These are phyloP conservation scores for Ascidia mentula DNA, from an alignment of 23 tunicate genomes.

Conservation along the genomic window DNA sequence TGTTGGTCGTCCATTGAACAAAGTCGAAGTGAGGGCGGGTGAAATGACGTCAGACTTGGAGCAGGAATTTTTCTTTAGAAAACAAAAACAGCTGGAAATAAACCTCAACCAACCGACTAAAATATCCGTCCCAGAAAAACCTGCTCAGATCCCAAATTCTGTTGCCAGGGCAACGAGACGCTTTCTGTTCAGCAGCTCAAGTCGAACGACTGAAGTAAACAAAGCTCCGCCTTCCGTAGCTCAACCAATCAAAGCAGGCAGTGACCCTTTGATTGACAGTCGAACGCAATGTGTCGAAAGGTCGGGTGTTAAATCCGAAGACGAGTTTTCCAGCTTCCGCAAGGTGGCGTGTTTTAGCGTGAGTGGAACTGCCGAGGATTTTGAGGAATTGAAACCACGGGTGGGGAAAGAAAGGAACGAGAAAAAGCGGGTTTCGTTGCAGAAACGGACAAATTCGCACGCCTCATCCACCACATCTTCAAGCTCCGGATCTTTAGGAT, in stretches of 20 bases:
- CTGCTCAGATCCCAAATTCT: background rate
- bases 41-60: background rate
- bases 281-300: background rate
- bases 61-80: too few species aligned
- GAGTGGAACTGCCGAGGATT: constrained; percentile 1
- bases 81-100: background rate
- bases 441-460: background rate
- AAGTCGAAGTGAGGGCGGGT: background rate
- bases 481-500: background rate
- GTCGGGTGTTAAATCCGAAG: background rate
- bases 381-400: background rate
- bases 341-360: constrained; percentile 9
- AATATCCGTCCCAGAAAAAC: background rate
- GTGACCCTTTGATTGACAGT: background rate
- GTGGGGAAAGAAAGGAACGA: background rate
- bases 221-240: background rate
- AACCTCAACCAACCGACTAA: background rate
- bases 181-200: background rate
- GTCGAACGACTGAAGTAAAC: background rate
- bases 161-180: constrained; percentile 1
- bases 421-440: background rate
- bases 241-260: background rate
- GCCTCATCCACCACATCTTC: background rate
- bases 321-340: background rate
- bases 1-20: too few species aligned